A percentile compares a stretch with the other conserved stretches of the same genome.
Evolutionary conservation across 2,113 vertebrate species (phyloP).

Genomic region (Crypturellus undulatus): DNA sequence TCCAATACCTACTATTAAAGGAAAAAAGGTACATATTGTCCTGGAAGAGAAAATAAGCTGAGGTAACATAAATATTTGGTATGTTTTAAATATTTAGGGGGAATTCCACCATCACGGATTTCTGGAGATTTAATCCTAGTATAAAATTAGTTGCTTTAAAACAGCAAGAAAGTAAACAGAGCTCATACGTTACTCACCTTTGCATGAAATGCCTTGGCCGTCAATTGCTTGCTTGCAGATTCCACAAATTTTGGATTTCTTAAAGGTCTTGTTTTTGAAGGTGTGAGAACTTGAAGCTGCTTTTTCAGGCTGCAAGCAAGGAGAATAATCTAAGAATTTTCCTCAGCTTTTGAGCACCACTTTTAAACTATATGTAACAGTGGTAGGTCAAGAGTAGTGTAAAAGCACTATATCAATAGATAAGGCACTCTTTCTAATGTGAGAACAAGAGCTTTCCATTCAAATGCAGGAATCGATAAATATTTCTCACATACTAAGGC

Average conservation of each 20-base stretch:
- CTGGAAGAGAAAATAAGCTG: not conserved
- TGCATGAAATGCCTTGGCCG: slow-evolving; percentile 68
- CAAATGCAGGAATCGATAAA: not conserved
- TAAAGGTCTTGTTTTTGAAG: slow-evolving; percentile 78
- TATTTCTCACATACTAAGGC: not conserved
- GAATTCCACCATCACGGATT: slow-evolving; percentile 3
- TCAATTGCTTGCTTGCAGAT: slow-evolving; percentile 71
- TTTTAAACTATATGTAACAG: not conserved
- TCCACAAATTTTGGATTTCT: slow-evolving; percentile 65
- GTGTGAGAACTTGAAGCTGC: slow-evolving; percentile 55
- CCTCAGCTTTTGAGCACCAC: not conserved
- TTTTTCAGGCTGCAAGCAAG: slow-evolving; percentile 71
- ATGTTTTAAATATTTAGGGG: not conserved
- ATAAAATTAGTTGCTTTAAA: not conserved
- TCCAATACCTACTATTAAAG: not conserved
- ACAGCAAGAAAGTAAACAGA: not conserved
- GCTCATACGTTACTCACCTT: slow-evolving; percentile 51
- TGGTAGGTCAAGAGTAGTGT: not conserved
- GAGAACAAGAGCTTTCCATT: not conserved
- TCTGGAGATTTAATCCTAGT: not conserved
- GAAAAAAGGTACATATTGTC: not conserved
- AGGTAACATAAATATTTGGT: not conserved
- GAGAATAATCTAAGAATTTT: not conserved
- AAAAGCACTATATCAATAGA: not conserved
- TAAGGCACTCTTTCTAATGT: fast-evolving